Conservation (phyloP, 2,797 vertebrate species). For the Oceanodroma leucorhoa region DNA sequence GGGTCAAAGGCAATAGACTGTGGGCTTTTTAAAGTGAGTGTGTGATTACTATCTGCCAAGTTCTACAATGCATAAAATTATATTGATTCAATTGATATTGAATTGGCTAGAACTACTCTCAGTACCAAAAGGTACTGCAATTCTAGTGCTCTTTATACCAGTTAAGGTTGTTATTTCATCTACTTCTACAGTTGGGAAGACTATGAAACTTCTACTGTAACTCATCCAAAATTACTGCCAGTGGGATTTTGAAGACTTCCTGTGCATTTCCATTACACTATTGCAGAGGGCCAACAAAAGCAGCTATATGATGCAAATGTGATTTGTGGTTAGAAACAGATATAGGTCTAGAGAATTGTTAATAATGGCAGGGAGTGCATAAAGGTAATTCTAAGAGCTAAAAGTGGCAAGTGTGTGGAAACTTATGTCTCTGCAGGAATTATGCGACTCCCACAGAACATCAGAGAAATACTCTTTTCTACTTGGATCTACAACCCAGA, state of each 20-base stretch:
- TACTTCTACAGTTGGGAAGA: not conserved
- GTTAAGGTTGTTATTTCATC: not conserved
- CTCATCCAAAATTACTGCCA: not conserved
- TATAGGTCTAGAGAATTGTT: not conserved
- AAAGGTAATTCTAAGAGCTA: not conserved
- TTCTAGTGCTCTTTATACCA: not conserved
- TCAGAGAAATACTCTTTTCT: not conserved
- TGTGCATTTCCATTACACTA: not conserved
- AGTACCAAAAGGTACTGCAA: not conserved
- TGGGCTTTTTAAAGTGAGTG: not conserved
- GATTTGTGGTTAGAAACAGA: not conserved
- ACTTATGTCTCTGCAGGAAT: not conserved
- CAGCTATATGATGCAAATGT: not conserved
- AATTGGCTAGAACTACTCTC: not conserved
- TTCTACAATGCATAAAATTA: not conserved
- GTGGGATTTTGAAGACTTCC: not conserved
- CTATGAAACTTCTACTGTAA: not conserved
- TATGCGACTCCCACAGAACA: not conserved
- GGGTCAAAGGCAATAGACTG: not conserved
- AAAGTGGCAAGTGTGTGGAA: not conserved
- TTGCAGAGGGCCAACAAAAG: not conserved
- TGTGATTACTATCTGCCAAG: not conserved
- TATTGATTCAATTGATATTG: not conserved
- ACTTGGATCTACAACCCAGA: not conserved
- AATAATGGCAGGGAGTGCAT: not conserved